Percentiles rank a stretch among this genome's conserved stretches.
Conservation (phyloP, 2,888 invertebrate genomes). For the Macrosoma leucophasiata region DNA sequence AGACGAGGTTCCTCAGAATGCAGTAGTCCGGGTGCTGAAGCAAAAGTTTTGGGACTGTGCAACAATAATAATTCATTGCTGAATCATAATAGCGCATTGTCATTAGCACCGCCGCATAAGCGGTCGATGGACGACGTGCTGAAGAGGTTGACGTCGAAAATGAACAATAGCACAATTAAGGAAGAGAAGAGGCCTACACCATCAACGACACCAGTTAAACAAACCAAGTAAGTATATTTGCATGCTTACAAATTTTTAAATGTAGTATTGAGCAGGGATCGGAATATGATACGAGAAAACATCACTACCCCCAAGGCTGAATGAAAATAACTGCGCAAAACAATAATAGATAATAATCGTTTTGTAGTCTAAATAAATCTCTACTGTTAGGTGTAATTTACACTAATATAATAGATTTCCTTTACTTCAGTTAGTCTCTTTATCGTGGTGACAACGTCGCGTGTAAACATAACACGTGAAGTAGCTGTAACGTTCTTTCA, state of each 20-base stretch:
- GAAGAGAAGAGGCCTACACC: constrained; percentile 83
- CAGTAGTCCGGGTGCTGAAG: constrained; percentile 81
- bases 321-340: too few relatives aligned
- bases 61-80: constrained; percentile 79
- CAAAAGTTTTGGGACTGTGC: constrained; percentile 79
- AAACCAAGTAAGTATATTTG: constrained; percentile 62
- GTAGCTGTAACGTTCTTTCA: too few relatives aligned
- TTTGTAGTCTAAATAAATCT: too few relatives aligned
- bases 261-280: too few relatives aligned
- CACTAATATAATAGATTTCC: too few relatives aligned
- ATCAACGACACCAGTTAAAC: constrained; percentile 79
- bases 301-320: too few relatives aligned
- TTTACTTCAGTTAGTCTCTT: too few relatives aligned
- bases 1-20: constrained; percentile 80
- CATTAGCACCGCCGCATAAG: constrained; percentile 76
- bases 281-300: too few relatives aligned
- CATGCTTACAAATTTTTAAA: neutral
- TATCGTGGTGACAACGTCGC: too few relatives aligned
- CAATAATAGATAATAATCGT: too few relatives aligned
- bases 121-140: constrained; percentile 95
- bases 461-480: too few relatives aligned
- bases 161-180: constrained; percentile 84
- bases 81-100: constrained; percentile 76
- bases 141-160: constrained; percentile 89
- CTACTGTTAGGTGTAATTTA: too few relatives aligned